Conservation (phyloP, 2,888 invertebrate genomes). For the Heteropelma amictum region DNA sequence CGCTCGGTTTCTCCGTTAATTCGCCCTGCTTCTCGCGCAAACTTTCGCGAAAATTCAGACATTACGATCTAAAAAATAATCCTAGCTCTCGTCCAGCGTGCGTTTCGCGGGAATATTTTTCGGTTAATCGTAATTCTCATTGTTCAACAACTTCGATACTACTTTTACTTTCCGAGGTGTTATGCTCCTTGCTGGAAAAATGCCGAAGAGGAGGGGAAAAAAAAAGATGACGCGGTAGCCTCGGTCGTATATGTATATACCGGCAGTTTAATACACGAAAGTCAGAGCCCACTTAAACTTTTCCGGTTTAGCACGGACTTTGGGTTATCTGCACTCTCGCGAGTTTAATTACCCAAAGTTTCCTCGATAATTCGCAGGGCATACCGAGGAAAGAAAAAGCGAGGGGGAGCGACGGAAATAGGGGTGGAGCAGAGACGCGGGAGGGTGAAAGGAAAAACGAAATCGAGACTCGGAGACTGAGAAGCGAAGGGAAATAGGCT, state of each 20-base stretch:
- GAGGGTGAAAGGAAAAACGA: slow-evolving; percentile 1
- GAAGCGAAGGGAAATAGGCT: slow-evolving; percentile 15
- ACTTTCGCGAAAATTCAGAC: background rate
- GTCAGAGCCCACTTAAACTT: slow-evolving; percentile 74
- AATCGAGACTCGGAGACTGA: background rate
- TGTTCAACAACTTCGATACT: slow-evolving; percentile 14
- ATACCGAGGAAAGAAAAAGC: slow-evolving; percentile 14
- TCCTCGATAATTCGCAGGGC: slow-evolving; percentile 72
- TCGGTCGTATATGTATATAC: slow-evolving; percentile 45
- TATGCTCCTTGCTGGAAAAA: slow-evolving; percentile 12
- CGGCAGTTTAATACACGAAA: slow-evolving; percentile 67
- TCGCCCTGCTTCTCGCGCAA: too few species aligned
- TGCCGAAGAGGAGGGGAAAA: too few species aligned
- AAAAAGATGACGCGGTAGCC: slow-evolving; percentile 52
- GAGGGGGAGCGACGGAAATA: slow-evolving; percentile 13
- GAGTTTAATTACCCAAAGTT: slow-evolving; percentile 75
- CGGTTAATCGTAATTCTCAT: slow-evolving; percentile 23
- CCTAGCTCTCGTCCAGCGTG: background rate
- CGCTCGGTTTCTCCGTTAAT: background rate
- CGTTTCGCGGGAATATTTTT: slow-evolving; percentile 15
- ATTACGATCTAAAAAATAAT: slow-evolving; percentile 11
- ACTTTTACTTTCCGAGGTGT: background rate
- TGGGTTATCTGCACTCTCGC: slow-evolving; percentile 71
- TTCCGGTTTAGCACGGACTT: slow-evolving; percentile 69
- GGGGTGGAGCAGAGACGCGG: background rate